Base-by-base conservation (phyloP, 1,140 invertebrate species). In the Drosophila sturtevanti region DNA sequence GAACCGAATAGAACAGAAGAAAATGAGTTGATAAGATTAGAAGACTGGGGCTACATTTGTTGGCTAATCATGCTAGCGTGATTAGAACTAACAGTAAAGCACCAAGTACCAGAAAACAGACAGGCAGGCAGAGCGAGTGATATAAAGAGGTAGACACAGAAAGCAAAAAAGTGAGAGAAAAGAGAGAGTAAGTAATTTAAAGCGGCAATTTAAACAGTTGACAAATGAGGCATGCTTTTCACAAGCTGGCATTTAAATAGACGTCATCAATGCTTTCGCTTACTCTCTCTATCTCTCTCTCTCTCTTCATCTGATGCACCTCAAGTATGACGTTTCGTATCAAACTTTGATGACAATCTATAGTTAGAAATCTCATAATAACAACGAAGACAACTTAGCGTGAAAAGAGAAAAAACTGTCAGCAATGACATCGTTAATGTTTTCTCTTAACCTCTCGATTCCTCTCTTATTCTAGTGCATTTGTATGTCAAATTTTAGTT, bases 11-110 rank as follows among this genome's bases (percentile, higher is more conserved):
- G 41, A 48, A 18, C 16, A 48, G 41, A 48, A 48, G 12, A 37
- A 65, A 60, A 61, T 67, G 16, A 48, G 18, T 48, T 82, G 77
- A 84, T 84, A 85, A 84, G 79, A 81, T 81, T 74, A 74, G 34
- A 41, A 63, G 44, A 27, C 37, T n/a, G 38, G 24, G 37, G 37
- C 63, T 64, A 79, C 79, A 79, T 72, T 76, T 72, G 41, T 51
- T 58, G 44, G 35, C 63, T 16, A 73, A 82, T 68, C 74, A 77
- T 51, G 37, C 48, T 44, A 62, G 38, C 51, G 21, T 61, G 70
- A 73, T 65, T 68, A 75, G 41, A 48, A 48, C 41, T 21, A 48
- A 48, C 41, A 21, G 41, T 48, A 21, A 48, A 21, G 9, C 16
- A 48, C 16, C 16, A 18, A 41, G 22, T 21, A 34, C 12, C 31